phyloP scores from a whole-genome alignment of 37 sponge, comb jelly and placozoan genomes.

The Corticium candelabrum region DNA sequence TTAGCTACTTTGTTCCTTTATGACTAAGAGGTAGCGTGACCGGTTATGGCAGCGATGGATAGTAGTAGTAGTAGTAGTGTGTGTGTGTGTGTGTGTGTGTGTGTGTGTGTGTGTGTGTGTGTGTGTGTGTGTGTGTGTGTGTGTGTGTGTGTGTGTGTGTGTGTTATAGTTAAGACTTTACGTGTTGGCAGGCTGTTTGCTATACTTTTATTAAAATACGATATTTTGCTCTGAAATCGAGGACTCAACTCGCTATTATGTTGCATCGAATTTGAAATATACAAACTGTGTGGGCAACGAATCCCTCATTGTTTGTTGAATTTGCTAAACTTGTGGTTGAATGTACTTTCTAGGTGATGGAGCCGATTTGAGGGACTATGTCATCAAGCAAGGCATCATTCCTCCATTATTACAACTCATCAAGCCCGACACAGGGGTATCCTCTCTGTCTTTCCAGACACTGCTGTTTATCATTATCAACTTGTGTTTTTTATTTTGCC shows the following conservation, averaged over 20 bases:
- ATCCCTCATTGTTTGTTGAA: not conserved
- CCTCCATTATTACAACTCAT: constrained; percentile 59
- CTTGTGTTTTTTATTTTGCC: not conserved
- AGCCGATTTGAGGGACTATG: constrained; percentile 67
- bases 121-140: too few species aligned
- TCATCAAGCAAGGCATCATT: constrained; percentile 65
- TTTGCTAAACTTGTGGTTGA: not conserved
- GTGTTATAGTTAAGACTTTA: not conserved
- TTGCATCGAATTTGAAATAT: too few species aligned
- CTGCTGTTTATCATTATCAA: not conserved
- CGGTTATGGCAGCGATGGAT: too few species aligned
- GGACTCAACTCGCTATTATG: not conserved
- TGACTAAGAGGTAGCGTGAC: too few species aligned
- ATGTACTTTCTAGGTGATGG: constrained; percentile 61
- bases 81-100: constrained; percentile 2
- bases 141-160: too few species aligned
- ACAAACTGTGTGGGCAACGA: too few species aligned
- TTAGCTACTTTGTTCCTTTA: too few species aligned
- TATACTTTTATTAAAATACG: not conserved
- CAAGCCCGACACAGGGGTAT: constrained; percentile 31
- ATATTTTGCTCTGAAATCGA: too few species aligned
- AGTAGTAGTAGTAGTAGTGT: too few species aligned
- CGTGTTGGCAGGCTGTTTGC: not conserved
- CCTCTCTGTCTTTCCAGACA: not conserved
- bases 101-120: too few species aligned